A percentile compares a stretch with the other conserved stretches of the same genome.
phyloP scores from a whole-genome alignment of 2,113 vertebrate genomes.

The Equus przewalskii region DNA sequence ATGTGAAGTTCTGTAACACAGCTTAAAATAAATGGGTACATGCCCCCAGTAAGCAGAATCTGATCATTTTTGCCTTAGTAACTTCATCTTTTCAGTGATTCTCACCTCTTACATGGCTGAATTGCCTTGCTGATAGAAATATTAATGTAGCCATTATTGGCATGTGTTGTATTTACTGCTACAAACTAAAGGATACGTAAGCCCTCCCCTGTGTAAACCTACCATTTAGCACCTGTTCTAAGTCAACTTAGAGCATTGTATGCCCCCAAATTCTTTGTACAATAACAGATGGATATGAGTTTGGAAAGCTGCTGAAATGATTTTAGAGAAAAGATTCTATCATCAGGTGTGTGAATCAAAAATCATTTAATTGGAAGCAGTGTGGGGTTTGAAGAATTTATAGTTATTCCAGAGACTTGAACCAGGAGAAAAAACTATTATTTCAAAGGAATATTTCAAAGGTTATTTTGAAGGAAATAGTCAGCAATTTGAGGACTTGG shows the following conservation, averaged over 20 bases:
- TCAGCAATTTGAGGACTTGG: neutral
- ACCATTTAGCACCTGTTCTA: neutral
- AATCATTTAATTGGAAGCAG: neutral
- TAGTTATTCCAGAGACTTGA: neutral
- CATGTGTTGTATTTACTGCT: neutral
- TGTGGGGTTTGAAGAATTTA: neutral
- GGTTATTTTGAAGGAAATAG: neutral
- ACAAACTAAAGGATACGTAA: neutral
- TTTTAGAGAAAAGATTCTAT: neutral
- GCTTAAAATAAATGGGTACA: neutral
- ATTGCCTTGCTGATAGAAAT: neutral
- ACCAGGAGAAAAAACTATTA: neutral
- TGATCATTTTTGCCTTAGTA: neutral
- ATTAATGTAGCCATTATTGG: neutral
- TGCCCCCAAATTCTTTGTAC: neutral
- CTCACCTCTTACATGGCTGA: neutral
- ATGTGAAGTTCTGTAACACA: neutral
- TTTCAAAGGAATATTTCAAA: too few species aligned
- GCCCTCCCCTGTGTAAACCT: neutral
- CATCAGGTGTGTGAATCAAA: neutral
- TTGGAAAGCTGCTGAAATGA: slow-evolving; percentile 10
- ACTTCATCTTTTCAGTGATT: neutral
- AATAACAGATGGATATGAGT: neutral
- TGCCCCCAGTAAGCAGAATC: neutral
- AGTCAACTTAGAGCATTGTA: neutral